Conservation (phyloP, 2,113 vertebrate species). For the Hiodon alosoides region DNA sequence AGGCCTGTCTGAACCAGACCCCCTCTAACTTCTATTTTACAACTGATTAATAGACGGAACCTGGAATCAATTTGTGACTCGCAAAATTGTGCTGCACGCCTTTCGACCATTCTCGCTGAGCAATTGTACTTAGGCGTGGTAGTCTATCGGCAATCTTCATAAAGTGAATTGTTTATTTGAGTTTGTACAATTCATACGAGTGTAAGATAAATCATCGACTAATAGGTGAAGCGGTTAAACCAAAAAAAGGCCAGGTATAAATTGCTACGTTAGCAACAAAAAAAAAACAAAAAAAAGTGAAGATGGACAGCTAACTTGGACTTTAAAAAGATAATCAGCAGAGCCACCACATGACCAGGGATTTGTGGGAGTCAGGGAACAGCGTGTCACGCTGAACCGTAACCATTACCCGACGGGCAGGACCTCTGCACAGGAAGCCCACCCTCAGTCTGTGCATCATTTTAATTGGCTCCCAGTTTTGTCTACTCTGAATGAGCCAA, state of each 20-base stretch:
- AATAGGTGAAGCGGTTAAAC: too few relatives aligned
- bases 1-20: background rate
- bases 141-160: too few relatives aligned
- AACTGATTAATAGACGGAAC: slow-evolving; percentile 50
- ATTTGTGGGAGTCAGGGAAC: background rate
- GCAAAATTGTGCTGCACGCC: slow-evolving; percentile 57
- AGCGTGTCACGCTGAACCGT: background rate
- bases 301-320: background rate
- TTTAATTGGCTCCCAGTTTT: slow-evolving; percentile 34
- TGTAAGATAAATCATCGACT: too few relatives aligned
- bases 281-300: background rate
- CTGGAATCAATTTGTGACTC: slow-evolving; percentile 64
- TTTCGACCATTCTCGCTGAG: background rate
- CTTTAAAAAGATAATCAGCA: background rate
- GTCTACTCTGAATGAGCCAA: background rate
- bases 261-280: background rate
- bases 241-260: background rate
- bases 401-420: slow-evolving; percentile 23
- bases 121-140: too few relatives aligned
- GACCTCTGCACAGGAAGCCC: background rate
- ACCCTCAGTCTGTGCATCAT: slow-evolving; percentile 6
- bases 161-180: too few relatives aligned
- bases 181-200: too few relatives aligned
- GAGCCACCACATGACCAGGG: background rate
- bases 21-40: background rate